phyloP scores from a whole-genome alignment of 2,797 vertebrate genomes.

The Pagetopsis macropterus region DNA sequence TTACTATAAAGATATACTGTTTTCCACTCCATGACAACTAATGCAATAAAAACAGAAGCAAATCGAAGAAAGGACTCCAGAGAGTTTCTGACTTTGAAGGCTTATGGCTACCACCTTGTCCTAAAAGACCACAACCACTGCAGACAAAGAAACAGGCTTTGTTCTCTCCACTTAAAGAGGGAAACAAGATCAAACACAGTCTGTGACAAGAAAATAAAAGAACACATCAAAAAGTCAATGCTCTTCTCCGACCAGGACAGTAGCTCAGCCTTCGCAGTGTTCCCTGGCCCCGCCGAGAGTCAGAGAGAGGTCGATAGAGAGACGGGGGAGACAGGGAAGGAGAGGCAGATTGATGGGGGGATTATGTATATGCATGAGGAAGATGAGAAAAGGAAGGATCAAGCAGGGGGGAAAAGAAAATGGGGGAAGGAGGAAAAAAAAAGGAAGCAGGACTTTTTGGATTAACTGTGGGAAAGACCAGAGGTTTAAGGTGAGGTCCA shows the following conservation, averaged over 20 bases:
- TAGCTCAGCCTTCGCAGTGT: constrained; percentile 69
- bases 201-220: constrained; percentile 77
- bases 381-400: background rate
- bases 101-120: constrained; percentile 85
- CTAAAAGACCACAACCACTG: constrained; percentile 84
- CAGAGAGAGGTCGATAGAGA: constrained; percentile 46
- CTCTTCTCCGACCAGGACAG: constrained; percentile 61
- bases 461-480: constrained; percentile 12
- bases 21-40: constrained; percentile 88
- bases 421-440: background rate
- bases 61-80: constrained; percentile 76
- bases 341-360: constrained; percentile 17
- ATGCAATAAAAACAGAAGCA: constrained; percentile 82
- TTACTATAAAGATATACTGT: constrained; percentile 87
- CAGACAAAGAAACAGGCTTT: constrained; percentile 79
- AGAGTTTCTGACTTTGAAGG: constrained; percentile 81
- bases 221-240: constrained; percentile 80
- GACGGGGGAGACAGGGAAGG: constrained; percentile 19
- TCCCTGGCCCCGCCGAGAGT: constrained; percentile 61
- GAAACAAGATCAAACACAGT: constrained; percentile 83
- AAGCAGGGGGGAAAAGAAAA: background rate
- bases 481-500: constrained; percentile 34
- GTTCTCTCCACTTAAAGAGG: constrained; percentile 70
- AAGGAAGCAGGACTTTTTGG: constrained; percentile 6
- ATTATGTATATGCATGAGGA: constrained; percentile 9